phyloP scores from a whole-genome alignment of 2,797 vertebrate species.

The Gymnothorax javanicus region DNA sequence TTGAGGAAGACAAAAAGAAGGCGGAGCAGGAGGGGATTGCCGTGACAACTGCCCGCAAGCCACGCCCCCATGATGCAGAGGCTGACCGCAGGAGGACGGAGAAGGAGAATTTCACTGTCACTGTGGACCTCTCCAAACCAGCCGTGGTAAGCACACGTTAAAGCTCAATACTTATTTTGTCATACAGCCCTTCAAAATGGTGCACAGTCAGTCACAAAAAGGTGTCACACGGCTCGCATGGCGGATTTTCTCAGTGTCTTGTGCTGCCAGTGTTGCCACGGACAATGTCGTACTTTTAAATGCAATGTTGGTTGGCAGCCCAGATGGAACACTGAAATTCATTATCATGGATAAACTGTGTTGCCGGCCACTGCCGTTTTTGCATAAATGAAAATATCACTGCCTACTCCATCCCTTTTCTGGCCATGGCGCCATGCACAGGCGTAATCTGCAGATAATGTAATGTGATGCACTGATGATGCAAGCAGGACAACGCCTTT shows the following conservation, averaged over 20 bases:
- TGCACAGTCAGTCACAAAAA: no score
- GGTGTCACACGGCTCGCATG: no score
- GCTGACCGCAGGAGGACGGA: slow-evolving; percentile 69
- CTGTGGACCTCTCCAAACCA: slow-evolving; percentile 70
- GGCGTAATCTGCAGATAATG: neutral
- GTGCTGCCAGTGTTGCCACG: no score
- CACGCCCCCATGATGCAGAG: slow-evolving; percentile 67
- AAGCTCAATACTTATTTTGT: neutral
- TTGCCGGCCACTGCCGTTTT: no score
- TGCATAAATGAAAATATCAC: no score
- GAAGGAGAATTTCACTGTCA: slow-evolving; percentile 76
- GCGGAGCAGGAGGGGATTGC: slow-evolving; percentile 88
- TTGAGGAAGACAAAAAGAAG: slow-evolving; percentile 87
- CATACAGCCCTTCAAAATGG: neutral
- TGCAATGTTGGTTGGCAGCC: no score
- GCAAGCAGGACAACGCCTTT: neutral
- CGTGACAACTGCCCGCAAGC: slow-evolving; percentile 77
- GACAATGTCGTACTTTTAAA: no score
- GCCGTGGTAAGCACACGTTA: slow-evolving; percentile 57
- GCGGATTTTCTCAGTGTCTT: no score
- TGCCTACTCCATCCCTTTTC: neutral
- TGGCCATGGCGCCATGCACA: slow-evolving; percentile 14
- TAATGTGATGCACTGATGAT: neutral
- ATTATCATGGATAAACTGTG: no score
- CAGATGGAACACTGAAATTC: no score